Percentiles rank a stretch among this genome's conserved stretches.
Conservation (phyloP, 2,113 vertebrate species). For the Trematocara nigrifrons region DNA sequence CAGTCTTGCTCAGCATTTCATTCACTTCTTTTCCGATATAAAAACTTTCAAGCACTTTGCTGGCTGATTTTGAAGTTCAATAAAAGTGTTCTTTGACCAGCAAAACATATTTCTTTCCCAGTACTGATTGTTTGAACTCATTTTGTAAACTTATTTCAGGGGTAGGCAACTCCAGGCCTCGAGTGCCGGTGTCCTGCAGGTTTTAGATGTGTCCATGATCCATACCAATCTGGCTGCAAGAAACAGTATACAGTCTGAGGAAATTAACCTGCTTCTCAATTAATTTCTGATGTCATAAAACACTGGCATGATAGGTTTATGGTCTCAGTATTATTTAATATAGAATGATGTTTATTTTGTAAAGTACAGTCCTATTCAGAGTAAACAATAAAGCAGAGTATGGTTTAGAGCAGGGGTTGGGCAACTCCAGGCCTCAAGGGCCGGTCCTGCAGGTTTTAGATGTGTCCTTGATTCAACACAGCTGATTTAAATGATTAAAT, state of each 20-base stretch:
- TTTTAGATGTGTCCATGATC: too few species aligned
- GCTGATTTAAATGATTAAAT: neutral
- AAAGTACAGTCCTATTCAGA: neutral
- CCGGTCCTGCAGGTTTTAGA: neutral
- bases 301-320: neutral
- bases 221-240: neutral
- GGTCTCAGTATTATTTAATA: neutral
- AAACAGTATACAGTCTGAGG: neutral
- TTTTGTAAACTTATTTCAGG: neutral
- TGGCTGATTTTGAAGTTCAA: neutral
- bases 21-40: neutral
- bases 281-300: neutral
- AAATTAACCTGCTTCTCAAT: neutral
- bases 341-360: neutral
- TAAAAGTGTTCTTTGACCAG: neutral
- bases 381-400: neutral
- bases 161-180: too few species aligned
- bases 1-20: neutral
- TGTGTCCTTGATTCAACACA: neutral
- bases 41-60: neutral
- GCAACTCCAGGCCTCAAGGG: neutral
- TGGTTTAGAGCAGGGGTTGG: neutral
- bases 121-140: neutral
- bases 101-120: neutral
- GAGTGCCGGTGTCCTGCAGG: too few species aligned